A percentile compares a stretch with the other conserved stretches of the same genome.
phyloP scores from a whole-genome alignment of 2,113 vertebrate genomes.

The Cryptoleucopteryx plumbea region DNA sequence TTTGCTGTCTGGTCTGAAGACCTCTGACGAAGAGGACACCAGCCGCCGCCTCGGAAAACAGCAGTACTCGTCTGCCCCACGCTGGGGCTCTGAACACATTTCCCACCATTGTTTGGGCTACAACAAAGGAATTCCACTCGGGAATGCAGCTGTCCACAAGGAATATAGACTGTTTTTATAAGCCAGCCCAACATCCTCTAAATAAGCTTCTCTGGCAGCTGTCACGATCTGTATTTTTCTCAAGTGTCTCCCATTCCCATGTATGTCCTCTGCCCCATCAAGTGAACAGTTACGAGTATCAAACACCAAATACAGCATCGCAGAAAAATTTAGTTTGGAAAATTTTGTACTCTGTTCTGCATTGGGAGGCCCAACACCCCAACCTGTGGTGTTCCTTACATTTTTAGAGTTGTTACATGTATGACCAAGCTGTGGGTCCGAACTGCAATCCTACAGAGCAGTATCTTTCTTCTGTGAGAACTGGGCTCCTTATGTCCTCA shows the following conservation, averaged over 20 bases:
- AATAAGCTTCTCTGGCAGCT: not conserved
- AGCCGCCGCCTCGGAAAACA: rapidly evolving
- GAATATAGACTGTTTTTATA: not conserved
- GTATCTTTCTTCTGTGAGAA: not conserved
- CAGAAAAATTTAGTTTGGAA: not conserved
- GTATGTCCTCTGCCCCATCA: rapidly evolving
- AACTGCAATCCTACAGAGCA: rapidly evolving
- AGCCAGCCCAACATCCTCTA: not conserved
- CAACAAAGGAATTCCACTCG: not conserved
- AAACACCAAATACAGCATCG: rapidly evolving
- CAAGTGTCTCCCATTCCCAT: not conserved
- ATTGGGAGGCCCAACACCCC: not conserved
- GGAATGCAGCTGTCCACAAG: not conserved
- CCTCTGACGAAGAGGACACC: too few relatives aligned
- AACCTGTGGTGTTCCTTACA: rapidly evolving
- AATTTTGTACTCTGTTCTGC: too few relatives aligned
- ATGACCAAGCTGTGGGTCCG: rapidly evolving
- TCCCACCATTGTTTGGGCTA: not conserved
- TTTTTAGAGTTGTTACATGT: not conserved
- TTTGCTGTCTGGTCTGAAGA: not conserved
- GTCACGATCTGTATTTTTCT: not conserved
- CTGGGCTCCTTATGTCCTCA: rapidly evolving
- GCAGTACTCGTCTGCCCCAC: not conserved
- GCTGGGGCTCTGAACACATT: not conserved
- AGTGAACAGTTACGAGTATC: rapidly evolving